Base-by-base conservation (phyloP, 2,888 invertebrate species). In the Herminia tarsipennalis region DNA sequence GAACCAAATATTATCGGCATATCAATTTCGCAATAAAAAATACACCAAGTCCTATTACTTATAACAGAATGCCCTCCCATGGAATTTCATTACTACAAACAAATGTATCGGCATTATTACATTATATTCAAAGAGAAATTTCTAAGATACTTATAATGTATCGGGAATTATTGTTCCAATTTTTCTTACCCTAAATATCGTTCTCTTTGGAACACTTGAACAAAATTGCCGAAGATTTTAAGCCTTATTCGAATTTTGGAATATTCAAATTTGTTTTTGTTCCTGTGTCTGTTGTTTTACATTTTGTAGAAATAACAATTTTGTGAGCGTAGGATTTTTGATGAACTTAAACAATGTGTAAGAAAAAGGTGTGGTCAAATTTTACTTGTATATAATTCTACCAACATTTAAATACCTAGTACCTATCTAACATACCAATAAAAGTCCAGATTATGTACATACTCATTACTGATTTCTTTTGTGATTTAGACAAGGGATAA, bases 111-210 rank as follows among this genome's bases (percentile, higher is more conserved):
- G 28, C 49, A 42, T 58, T 49, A 66, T 56, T 45, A 46, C 20
- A 46, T 55, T 48, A 54, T 42, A 41, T 47, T 43, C 50, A 55
- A 55, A 60, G 37, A 5, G 29, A 56, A 54, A 47, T 56, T 62
- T 56, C 45, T 55, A 49, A 66, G 67, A 56, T 55, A 39, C 55
- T 64, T 64, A 57, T 48, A 58, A 66, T 35, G 52, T 69, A 66
- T 68, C 44, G 58, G 22, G 52, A 59, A 57, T 64, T 69, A 63
- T 54, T 66, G 56, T 61, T 56, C 22, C 22, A 20, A 52, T 56
- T 57, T 55, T 55, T 5, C 37, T 10, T 44, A 20, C 29, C 52
- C 36, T 40, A 40, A 48, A 42, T 47, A 56, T 53, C 33, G 35
- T 53, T 66, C 63, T 48, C 57, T 60, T 60, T 50, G 44, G 36